These are phyloP conservation scores for Actinemys pallida DNA, from an alignment of 2,113 vertebrate species.

Conservation along the genomic window DNA sequence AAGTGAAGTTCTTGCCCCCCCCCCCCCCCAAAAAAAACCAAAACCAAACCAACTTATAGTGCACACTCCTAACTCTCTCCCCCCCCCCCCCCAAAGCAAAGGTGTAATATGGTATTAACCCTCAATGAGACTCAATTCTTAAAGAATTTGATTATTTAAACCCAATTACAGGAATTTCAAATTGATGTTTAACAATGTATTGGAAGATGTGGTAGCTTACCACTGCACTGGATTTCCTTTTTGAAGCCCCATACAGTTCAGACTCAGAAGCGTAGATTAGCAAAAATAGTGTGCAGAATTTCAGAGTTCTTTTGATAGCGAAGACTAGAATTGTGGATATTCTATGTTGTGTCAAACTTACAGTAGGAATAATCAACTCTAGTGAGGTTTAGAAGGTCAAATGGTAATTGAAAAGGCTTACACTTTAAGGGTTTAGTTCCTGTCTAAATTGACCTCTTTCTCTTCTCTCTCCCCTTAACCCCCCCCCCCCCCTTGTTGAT, in stretches of 20 bases:
- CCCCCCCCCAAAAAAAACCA: too few species aligned
- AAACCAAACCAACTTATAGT: background rate
- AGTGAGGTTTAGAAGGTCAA: background rate
- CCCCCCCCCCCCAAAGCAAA: too few species aligned
- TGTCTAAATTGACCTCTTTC: background rate
- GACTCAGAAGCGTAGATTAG: accelerated
- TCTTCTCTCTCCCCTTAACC: background rate
- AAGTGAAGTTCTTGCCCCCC: background rate
- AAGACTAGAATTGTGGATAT: background rate
- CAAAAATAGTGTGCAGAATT: accelerated
- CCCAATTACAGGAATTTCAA: background rate
- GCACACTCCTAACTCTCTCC: background rate
- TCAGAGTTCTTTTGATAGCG: background rate
- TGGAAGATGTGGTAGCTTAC: background rate
- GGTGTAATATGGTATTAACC: background rate
- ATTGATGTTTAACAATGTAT: accelerated
- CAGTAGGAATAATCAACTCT: background rate
- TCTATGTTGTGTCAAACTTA: background rate
- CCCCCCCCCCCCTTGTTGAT: too few species aligned
- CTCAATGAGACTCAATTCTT: background rate
- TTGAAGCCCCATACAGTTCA: background rate
- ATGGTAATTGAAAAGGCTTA: background rate
- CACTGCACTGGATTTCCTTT: background rate
- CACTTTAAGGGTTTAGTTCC: background rate
- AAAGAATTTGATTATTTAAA: background rate